These are phyloP conservation scores for Denticeps clupeoides DNA, from an alignment of 2,797 vertebrate species.

Conservation along the genomic window DNA sequence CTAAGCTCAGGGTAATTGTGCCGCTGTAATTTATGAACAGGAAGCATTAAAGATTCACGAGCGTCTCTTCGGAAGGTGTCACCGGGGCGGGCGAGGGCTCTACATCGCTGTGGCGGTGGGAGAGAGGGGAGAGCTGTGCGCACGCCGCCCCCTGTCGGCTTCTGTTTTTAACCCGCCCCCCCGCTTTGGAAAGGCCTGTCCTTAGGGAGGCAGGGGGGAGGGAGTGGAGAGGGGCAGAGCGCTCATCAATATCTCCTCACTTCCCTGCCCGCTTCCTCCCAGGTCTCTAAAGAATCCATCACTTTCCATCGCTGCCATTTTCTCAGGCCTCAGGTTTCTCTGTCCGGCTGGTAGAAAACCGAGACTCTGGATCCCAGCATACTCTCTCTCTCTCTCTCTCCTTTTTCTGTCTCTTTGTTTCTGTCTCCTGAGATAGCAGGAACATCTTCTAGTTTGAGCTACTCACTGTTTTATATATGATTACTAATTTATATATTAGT, in stretches of 20 bases:
- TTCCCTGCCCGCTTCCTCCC: conserved; percentile 1
- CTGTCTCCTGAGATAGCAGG: too few relatives aligned
- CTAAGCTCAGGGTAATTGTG: conserved; percentile 31
- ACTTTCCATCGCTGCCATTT: conserved; percentile 20
- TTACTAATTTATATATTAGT: too few relatives aligned
- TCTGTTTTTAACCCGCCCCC: background rate
- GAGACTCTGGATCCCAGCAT: too few relatives aligned
- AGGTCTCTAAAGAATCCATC: conserved; percentile 6
- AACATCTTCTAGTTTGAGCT: too few relatives aligned
- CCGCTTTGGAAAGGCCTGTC: background rate
- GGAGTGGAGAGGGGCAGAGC: conserved; percentile 13
- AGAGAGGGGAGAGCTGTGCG: conserved; percentile 8
- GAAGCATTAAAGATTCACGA: conserved; percentile 53
- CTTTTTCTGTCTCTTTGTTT: background rate
- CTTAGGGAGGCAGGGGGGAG: conserved; percentile 21
- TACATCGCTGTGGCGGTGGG: conserved; percentile 39
- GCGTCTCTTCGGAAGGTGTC: conserved; percentile 37
- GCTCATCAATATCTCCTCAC: conserved; percentile 31
- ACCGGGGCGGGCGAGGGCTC: conserved; percentile 27
- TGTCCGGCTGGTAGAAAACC: too few relatives aligned
- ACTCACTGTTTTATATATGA: too few relatives aligned
- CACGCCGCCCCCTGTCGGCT: background rate
- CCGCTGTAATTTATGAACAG: conserved; percentile 50
- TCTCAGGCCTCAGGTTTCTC: too few relatives aligned
- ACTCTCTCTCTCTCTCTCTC: background rate